These are phyloP conservation scores for Tetramorium alpestre DNA, from an alignment of 1,140 invertebrate genomes.

Conservation along the genomic window DNA sequence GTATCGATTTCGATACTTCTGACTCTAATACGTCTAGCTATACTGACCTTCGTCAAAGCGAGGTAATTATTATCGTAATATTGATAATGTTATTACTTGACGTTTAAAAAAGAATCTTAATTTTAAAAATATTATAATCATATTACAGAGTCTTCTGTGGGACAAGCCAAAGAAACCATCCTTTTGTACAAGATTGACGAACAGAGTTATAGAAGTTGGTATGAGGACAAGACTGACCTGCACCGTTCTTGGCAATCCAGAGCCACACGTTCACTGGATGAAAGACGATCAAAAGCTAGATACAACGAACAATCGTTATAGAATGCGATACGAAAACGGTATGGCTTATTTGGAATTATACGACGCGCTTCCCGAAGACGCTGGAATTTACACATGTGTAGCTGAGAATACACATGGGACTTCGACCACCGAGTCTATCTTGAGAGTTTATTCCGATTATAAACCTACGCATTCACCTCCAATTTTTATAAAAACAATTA, in stretches of 20 bases:
- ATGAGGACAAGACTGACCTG: constrained; percentile 93
- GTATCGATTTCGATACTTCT: constrained; percentile 33
- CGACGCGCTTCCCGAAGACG: constrained; percentile 88
- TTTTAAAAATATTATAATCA: background rate
- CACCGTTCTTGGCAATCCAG: constrained; percentile 92
- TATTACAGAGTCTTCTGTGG: constrained; percentile 64
- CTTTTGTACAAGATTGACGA: constrained; percentile 93
- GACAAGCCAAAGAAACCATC: constrained; percentile 88
- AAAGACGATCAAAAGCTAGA: constrained; percentile 90
- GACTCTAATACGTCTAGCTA: constrained; percentile 15
- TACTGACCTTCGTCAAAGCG: background rate
- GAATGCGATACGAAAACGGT: constrained; percentile 88
- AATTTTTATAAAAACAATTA: constrained; percentile 90
- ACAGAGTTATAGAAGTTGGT: constrained; percentile 91
- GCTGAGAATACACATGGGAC: constrained; percentile 91
- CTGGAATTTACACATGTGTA: constrained; percentile 91
- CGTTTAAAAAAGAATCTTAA: background rate
- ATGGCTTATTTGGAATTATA: constrained; percentile 92
- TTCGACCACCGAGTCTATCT: constrained; percentile 88
- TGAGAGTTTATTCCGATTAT: constrained; percentile 90
- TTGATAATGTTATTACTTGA: background rate
- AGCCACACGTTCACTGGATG: constrained; percentile 93
- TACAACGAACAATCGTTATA: constrained; percentile 86
- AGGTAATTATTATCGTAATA: constrained; percentile 49
- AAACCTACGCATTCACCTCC: constrained; percentile 89